Conservation (phyloP, 1,140 invertebrate genomes). For the Solenopsis invicta region DNA sequence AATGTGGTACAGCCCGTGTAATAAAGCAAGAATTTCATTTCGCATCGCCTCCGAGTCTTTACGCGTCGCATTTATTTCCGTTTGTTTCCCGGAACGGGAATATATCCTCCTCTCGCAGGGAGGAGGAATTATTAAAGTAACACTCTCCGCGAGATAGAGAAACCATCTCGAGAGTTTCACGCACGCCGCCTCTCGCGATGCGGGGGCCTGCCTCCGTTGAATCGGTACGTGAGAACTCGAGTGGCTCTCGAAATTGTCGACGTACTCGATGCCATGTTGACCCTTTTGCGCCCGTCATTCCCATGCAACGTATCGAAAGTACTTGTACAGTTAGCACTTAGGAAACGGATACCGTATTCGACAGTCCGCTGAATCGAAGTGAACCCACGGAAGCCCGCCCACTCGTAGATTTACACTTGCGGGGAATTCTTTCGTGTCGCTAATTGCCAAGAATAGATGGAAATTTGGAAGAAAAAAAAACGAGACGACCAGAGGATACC, state of each 20-base stretch:
- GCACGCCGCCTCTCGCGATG: conserved; percentile 17
- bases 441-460: neutral
- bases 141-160: conserved; percentile 26
- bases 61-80: conserved; percentile 16
- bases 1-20: neutral
- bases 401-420: neutral
- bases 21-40: conserved; percentile 39
- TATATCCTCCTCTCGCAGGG: neutral
- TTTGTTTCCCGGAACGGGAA: conserved; percentile 40
- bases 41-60: conserved; percentile 3
- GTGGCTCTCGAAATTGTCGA: conserved; percentile 77
- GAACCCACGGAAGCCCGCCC: neutral
- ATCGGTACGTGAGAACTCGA: conserved; percentile 70
- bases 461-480: neutral
- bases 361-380: neutral
- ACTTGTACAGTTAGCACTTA: conserved; percentile 36
- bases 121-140: conserved; percentile 42
- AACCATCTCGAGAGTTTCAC: conserved; percentile 48
- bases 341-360: conserved; percentile 32
- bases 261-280: conserved; percentile 65
- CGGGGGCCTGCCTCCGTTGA: conserved; percentile 61
- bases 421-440: neutral
- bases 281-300: conserved; percentile 63
- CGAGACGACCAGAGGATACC: neutral
- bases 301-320: conserved; percentile 54